Base-by-base conservation (phyloP, 2,113 vertebrate species). In the Archilochus colubris region DNA sequence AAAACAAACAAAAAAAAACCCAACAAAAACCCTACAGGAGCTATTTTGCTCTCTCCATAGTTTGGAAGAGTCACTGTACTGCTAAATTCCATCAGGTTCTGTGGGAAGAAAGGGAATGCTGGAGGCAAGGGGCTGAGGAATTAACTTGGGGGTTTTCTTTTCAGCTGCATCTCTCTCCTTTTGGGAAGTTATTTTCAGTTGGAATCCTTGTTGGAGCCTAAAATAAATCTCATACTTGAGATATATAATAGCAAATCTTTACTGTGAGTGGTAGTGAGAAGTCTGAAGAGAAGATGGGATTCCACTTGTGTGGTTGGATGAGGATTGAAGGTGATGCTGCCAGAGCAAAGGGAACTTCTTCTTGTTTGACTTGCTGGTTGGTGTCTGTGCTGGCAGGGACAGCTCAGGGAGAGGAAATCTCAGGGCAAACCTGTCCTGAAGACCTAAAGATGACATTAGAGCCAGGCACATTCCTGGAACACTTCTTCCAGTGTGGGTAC, bases 21-120 rank as follows among this genome's bases (percentile, higher is more conserved):
- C n/a, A n/a, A n/a, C n/a, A 40, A 62, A 76, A 54, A 16, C 80
- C 86, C 51, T 86, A 55, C 81, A 86, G 88, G 85, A 93, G 66
- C 76, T 91, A 48, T 93, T 93, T 93, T 89, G 67, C 72, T 75
- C 67, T 82, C 40, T 64, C 68, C 2, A 1, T 86, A 70, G 89
- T 86, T 86, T 86, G 81, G 91, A 95, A 93, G 81, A 61, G 77
- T 53, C 77, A 70, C 88, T 22, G 18, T 21, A 77, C 62, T 91
- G 62, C 69, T 61, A 82, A 91, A 95, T 93, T 91, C 81, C 88
- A 66, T 28, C 0, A 22, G 85, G 85, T 89, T 91, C 76, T 74
- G 57, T 67, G 66, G 55, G 51, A 86, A 89, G 67, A 91, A 93
- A 82, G 46, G 63, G 67, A 89, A 86, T 0, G 57, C 85, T 79